Evolutionary conservation across 2,113 vertebrate genomes (phyloP).

Genomic region (Scomber japonicus): DNA sequence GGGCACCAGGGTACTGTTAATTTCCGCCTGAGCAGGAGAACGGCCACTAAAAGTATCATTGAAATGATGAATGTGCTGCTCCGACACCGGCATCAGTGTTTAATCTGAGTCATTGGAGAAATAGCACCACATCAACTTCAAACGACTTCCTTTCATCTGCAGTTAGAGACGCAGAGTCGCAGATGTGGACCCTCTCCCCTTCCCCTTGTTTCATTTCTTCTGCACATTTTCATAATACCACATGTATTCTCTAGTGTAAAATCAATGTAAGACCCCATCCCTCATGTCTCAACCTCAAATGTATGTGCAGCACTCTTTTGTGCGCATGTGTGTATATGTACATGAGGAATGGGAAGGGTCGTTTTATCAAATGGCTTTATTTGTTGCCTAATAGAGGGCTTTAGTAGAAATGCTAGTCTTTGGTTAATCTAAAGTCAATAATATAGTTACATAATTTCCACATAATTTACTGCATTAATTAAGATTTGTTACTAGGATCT

Average conservation of each 20-base stretch:
- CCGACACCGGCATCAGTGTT: constrained; percentile 71
- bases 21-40: constrained; percentile 73
- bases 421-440: neutral
- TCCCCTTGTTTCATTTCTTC: constrained; percentile 31
- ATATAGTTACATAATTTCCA: neutral
- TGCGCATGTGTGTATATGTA: neutral
- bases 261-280: neutral
- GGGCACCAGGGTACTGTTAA: constrained; percentile 77
- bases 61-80: constrained; percentile 77
- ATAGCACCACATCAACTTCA: constrained; percentile 77
- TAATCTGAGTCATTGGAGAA: constrained; percentile 80
- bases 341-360: neutral
- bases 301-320: neutral
- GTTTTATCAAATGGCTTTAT: neutral
- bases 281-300: neutral
- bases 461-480: neutral
- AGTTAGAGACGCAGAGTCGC: constrained; percentile 53
- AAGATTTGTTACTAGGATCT: neutral
- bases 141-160: constrained; percentile 73
- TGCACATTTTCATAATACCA: constrained; percentile 30
- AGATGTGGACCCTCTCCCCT: constrained; percentile 58
- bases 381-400: neutral
- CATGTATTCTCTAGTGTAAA: neutral
- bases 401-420: neutral
- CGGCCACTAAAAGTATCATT: constrained; percentile 78